These are phyloP conservation scores for Toxostoma redivivum DNA, from an alignment of 2,113 vertebrate species.

Conservation along the genomic window DNA sequence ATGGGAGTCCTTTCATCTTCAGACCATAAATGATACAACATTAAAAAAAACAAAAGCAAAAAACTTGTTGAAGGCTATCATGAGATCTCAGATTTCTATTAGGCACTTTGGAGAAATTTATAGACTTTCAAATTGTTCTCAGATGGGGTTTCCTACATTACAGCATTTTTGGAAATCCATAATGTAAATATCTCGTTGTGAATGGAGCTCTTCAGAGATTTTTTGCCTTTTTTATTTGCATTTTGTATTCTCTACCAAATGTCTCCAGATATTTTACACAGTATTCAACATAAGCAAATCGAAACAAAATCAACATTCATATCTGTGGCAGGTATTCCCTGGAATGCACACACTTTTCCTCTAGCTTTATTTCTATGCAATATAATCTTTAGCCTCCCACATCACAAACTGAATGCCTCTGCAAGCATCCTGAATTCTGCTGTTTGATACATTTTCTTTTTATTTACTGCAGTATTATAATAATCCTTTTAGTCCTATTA, in stretches of 20 bases:
- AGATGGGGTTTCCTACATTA: not conserved
- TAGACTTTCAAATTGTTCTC: not conserved
- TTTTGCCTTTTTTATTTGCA: not conserved
- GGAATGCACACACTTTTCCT: not conserved
- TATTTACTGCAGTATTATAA: slow-evolving; percentile 35
- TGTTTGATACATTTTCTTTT: slow-evolving; percentile 20
- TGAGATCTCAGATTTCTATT: not conserved
- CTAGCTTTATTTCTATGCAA: not conserved
- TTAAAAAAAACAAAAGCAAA: not conserved
- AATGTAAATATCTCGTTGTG: not conserved
- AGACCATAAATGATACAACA: not conserved
- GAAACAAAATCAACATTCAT: not conserved
- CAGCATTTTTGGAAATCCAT: not conserved
- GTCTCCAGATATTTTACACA: not conserved
- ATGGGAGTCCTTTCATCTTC: not conserved
- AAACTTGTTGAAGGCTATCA: not conserved
- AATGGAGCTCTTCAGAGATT: not conserved
- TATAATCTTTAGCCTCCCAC: not conserved
- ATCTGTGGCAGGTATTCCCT: not conserved
- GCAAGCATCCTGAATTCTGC: not conserved
- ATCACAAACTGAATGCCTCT: not conserved
- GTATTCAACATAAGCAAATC: not conserved
- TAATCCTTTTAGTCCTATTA: slow-evolving; percentile 44
- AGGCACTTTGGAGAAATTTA: not conserved
- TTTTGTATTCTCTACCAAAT: not conserved